Base-by-base conservation (phyloP, 2,888 invertebrate species). In the Nomada hirtipes region DNA sequence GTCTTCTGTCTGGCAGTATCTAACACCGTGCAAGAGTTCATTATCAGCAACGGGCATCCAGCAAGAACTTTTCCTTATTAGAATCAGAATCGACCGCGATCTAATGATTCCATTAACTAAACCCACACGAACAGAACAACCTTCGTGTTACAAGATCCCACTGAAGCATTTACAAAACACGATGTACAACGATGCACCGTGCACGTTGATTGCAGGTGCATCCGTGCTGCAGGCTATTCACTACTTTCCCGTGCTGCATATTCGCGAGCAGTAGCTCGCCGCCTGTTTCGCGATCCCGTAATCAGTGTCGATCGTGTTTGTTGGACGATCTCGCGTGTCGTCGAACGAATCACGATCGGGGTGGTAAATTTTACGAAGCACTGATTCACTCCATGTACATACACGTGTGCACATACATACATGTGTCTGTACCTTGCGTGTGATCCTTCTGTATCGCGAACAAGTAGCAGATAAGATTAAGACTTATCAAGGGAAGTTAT, bases 241-340 rank as follows among this genome's bases (percentile, higher is more conserved):
- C 65, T 11, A 20, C 20, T 18, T 36, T 36, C 36, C 7, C 36
- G 47, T 11, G 47, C 44, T 11, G 47, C 57, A 36, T 36, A 47
- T 65, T 72, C n/a, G 77, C 47, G 23, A 36, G 72, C 18, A 36
- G 57, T 59, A 42, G 75, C 57, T 55, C 71, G 50, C 60, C 60
- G 52, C 68, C 75, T 60, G 53, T 74, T 50, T 63, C 73, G 76
- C 75, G 69, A 70, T 59, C 76, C 74, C 78, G 84, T 76, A 88
- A 88, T 88, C 88, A 80, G 69, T 76, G 83, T 81, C 86, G 88
- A 86, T 88, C 88, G 79, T 86, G 86, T 88, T 88, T 85, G 86
- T 84, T 87, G 77, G 77, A 23, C 73, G 86, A 81, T 87, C 81
- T 68, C 72, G 85, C 79, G 82, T 79, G 86, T 77, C 79, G 74